phyloP scores from a whole-genome alignment of 2,797 vertebrate genomes.

The Pangasius macronema region DNA sequence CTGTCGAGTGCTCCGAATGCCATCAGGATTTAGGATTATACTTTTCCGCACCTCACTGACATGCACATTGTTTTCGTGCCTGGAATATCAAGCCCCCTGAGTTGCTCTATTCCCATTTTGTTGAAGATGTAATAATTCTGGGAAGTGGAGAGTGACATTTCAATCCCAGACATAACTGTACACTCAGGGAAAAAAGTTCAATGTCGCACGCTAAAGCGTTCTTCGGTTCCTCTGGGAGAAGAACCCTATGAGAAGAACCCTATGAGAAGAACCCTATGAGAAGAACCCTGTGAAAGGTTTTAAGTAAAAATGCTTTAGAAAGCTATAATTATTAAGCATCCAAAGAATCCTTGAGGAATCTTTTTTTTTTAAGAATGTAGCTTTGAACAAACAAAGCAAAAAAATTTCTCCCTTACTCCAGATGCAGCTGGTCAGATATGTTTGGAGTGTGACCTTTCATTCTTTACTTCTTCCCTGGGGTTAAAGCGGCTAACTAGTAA shows the following conservation, averaged over 20 bases:
- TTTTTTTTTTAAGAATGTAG: not conserved
- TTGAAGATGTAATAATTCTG: not conserved
- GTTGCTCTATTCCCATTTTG: not conserved
- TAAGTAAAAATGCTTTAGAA: not conserved
- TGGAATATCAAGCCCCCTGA: not conserved
- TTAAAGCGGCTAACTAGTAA: constrained; percentile 1
- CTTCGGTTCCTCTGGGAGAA: not conserved
- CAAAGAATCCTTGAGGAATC: not conserved
- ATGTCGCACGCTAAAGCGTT: not conserved
- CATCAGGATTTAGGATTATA: not conserved
- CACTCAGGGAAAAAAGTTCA: not conserved
- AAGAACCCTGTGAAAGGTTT: not conserved
- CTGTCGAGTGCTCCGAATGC: not conserved
- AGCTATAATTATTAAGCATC: not conserved
- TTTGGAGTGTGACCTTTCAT: constrained; percentile 15
- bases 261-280: not conserved
- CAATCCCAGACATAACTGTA: not conserved
- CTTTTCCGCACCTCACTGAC: not conserved
- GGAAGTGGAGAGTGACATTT: not conserved
- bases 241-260: not conserved
- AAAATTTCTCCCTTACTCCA: not conserved
- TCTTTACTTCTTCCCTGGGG: not conserved
- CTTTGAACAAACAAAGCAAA: not conserved
- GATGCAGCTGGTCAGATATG: not conserved
- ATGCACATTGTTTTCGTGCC: not conserved